Evolutionary conservation across 2,888 invertebrate species (phyloP).

Genomic region (Deroplatys truncata): DNA sequence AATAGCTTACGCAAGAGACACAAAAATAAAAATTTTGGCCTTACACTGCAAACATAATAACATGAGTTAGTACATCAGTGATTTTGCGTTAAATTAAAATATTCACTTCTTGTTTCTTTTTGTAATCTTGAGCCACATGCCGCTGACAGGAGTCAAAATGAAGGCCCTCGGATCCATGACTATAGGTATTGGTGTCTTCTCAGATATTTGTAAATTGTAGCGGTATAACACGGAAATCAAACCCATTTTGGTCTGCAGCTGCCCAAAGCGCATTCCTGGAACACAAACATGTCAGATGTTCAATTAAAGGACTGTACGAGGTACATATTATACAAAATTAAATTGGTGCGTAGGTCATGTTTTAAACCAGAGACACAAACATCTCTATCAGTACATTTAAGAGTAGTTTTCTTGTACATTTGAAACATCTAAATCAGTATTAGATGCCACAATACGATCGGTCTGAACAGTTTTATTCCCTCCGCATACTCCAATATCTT

Average conservation of each 20-base stretch:
- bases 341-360: slow-evolving; percentile 34
- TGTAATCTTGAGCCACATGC: slow-evolving; percentile 35
- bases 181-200: slow-evolving; percentile 32
- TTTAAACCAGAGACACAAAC: neutral
- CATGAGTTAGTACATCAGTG: too few relatives aligned
- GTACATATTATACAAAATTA: slow-evolving; percentile 34
- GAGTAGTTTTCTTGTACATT: too few relatives aligned
- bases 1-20: too few relatives aligned
- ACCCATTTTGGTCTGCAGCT: slow-evolving; percentile 39
- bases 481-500: too few relatives aligned
- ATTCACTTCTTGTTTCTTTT: neutral
- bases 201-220: slow-evolving; percentile 35
- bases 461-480: too few relatives aligned
- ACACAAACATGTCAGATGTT: slow-evolving; percentile 1
- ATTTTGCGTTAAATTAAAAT: too few relatives aligned
- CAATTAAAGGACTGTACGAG: neutral
- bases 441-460: too few relatives aligned
- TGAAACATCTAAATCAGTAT: too few relatives aligned
- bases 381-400: neutral
- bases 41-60: too few relatives aligned
- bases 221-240: slow-evolving; percentile 37
- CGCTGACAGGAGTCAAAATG: slow-evolving; percentile 25
- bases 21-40: too few relatives aligned
- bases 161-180: slow-evolving; percentile 31
- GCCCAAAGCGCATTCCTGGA: slow-evolving; percentile 39